These are phyloP conservation scores for Acrocephalus kingi DNA, from an alignment of 2,113 vertebrate species.

Conservation along the genomic window DNA sequence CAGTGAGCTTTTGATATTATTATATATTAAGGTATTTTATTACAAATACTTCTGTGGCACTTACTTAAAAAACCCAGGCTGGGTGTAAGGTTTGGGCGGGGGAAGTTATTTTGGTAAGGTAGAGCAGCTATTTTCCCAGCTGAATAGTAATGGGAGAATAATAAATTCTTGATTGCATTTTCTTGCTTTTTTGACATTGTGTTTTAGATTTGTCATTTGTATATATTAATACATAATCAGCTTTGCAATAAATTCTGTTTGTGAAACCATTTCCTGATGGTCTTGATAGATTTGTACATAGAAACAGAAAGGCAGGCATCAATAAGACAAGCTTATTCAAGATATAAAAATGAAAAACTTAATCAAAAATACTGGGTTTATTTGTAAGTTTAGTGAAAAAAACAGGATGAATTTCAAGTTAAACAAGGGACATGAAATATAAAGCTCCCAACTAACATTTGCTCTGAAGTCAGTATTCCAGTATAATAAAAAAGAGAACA, in stretches of 20 bases:
- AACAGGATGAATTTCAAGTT: background rate
- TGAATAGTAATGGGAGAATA: constrained; percentile 70
- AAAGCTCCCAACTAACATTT: constrained; percentile 8
- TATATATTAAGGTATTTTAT: constrained; percentile 7
- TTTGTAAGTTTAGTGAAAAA: background rate
- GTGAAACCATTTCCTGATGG: constrained; percentile 64
- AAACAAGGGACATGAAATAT: background rate
- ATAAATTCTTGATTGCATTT: constrained; percentile 73
- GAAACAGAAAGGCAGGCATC: constrained; percentile 22
- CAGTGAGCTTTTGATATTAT: constrained; percentile 2
- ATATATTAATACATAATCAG: constrained; percentile 75
- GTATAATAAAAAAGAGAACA: constrained; percentile 1
- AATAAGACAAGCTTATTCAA: constrained; percentile 18
- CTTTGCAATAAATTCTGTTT: constrained; percentile 73
- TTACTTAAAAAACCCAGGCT: background rate
- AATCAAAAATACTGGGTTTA: background rate
- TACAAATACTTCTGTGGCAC: background rate
- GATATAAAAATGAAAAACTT: constrained; percentile 22
- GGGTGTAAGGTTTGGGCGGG: background rate
- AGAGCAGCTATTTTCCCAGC: constrained; percentile 59
- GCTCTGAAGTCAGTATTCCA: background rate
- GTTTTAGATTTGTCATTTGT: constrained; percentile 75
- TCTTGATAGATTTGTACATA: constrained; percentile 58
- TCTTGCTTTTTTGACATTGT: constrained; percentile 74
- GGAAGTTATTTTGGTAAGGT: constrained; percentile 43